Percentiles rank a stretch among this genome's conserved stretches.
Evolutionary conservation across 2,888 invertebrate genomes (phyloP).

Genomic region (Drosophila melanosoma): DNA sequence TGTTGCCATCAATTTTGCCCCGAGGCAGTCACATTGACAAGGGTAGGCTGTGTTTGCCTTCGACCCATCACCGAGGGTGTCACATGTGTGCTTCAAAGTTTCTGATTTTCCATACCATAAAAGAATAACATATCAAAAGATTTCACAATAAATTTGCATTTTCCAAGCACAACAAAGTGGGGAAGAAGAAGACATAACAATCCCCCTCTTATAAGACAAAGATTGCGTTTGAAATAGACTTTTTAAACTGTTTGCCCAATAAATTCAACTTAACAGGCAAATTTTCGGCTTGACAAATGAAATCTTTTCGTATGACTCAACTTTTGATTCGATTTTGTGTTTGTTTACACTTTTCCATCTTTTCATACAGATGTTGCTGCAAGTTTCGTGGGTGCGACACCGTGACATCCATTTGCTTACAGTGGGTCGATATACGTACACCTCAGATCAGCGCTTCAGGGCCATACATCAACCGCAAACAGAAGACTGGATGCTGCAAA

Average conservation of each 20-base stretch:
- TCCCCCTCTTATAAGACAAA: background rate
- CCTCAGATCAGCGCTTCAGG: conserved; percentile 95
- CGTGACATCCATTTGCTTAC: conserved; percentile 95
- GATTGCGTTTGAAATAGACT: conserved; percentile 69
- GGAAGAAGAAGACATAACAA: background rate
- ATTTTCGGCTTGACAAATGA: conserved; percentile 45
- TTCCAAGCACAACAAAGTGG: conserved; percentile 22
- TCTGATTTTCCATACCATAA: conserved; percentile 26
- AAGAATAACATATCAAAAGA: conserved; percentile 48
- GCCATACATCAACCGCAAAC: conserved; percentile 94
- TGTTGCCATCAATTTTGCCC: conserved; percentile 66
- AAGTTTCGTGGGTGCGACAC: conserved; percentile 97
- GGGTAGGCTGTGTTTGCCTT: conserved; percentile 37
- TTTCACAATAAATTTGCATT: conserved; percentile 75
- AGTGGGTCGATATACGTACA: conserved; percentile 95
- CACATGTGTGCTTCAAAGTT: conserved; percentile 53
- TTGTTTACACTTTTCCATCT: conserved; percentile 21
- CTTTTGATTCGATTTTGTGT: conserved; percentile 8
- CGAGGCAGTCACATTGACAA: conserved; percentile 47
- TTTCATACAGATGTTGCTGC: conserved; percentile 87
- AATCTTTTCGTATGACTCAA: conserved; percentile 39
- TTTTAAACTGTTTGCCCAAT: conserved; percentile 70
- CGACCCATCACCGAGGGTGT: conserved; percentile 18
- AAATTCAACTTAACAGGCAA: conserved; percentile 54
- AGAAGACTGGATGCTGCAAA: conserved; percentile 96